Evolutionary conservation across 2,113 vertebrate genomes (phyloP).

Genomic region (Athene noctua): DNA sequence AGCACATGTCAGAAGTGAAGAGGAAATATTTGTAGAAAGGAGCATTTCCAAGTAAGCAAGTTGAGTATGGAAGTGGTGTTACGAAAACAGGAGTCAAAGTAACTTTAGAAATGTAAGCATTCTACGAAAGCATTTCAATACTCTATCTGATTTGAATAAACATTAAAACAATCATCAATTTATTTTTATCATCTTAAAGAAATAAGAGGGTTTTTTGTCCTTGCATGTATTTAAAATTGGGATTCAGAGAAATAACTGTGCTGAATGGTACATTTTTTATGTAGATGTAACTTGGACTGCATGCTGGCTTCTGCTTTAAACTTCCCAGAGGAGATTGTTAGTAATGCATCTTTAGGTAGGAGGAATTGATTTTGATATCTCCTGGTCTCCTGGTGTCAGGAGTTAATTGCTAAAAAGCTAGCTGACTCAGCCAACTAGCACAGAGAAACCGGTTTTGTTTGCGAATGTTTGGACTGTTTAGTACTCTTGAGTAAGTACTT

Average conservation of each 20-base stretch:
- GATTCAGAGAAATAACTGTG: neutral
- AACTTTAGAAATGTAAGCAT: neutral
- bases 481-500: neutral
- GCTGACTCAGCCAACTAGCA: neutral
- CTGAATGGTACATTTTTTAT: neutral
- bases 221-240: neutral
- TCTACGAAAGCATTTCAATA: neutral
- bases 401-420: neutral
- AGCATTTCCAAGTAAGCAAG: neutral
- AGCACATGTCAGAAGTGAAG: neutral
- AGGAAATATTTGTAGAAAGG: neutral
- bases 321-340: neutral
- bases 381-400: neutral
- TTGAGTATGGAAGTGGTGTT: fast-evolving
- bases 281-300: neutral
- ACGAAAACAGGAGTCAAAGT: neutral
- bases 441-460: neutral
- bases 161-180: neutral
- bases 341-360: neutral
- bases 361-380: neutral
- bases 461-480: neutral
- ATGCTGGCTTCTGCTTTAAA: neutral
- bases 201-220: neutral
- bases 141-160: neutral
- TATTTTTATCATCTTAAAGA: neutral